phyloP scores from a whole-genome alignment of 2,113 vertebrate genomes.

The Scomber colias region DNA sequence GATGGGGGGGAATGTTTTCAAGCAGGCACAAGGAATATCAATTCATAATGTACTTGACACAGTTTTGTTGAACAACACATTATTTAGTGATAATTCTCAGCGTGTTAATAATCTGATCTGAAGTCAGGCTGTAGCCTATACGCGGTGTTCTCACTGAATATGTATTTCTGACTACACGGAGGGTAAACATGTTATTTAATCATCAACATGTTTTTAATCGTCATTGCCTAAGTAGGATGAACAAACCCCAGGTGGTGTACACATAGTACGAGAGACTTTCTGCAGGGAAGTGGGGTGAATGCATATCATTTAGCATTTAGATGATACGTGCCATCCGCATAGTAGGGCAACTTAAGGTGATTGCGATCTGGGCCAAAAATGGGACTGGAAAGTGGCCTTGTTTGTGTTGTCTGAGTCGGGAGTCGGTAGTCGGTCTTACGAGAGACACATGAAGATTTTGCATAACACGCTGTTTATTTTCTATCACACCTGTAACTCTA shows the following conservation, averaged over 20 bases:
- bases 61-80: slow-evolving; percentile 83
- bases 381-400: slow-evolving; percentile 16
- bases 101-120: slow-evolving; percentile 80
- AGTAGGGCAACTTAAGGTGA: slow-evolving; percentile 60
- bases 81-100: slow-evolving; percentile 80
- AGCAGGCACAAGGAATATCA: slow-evolving; percentile 79
- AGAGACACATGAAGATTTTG: slow-evolving; percentile 7
- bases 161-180: slow-evolving; percentile 71
- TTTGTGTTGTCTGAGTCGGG: slow-evolving; percentile 24
- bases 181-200: slow-evolving; percentile 85
- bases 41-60: slow-evolving; percentile 84
- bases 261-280: slow-evolving; percentile 65
- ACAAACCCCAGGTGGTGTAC: slow-evolving; percentile 72
- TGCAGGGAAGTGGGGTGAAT: slow-evolving; percentile 21
- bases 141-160: slow-evolving; percentile 84
- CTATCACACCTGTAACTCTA: neutral
- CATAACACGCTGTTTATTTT: slow-evolving; percentile 20
- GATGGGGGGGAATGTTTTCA: slow-evolving; percentile 52
- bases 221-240: slow-evolving; percentile 72
- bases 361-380: slow-evolving; percentile 70
- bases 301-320: slow-evolving; percentile 67
- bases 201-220: slow-evolving; percentile 69
- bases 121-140: slow-evolving; percentile 76
- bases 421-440: neutral
- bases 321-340: slow-evolving; percentile 43